A percentile compares a stretch with the other conserved stretches of the same genome.
Conservation (phyloP, 2,113 vertebrate genomes). For the Mola mola region DNA sequence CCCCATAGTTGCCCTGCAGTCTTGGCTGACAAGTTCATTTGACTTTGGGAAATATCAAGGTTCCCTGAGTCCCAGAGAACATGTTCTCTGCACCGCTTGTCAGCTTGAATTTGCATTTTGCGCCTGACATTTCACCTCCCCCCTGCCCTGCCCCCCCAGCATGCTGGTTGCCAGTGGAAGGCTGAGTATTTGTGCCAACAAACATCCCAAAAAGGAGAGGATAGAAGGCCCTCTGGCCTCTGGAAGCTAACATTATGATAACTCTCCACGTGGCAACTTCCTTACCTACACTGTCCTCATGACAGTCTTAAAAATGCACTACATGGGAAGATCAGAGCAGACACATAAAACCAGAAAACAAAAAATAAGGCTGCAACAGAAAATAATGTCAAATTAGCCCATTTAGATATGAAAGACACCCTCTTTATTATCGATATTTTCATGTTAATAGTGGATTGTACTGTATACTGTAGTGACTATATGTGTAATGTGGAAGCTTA, state of each 20-base stretch:
- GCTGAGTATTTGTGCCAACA: constrained; percentile 51
- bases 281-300: constrained; percentile 3
- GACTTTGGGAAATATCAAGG: constrained; percentile 85
- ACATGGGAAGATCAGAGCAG: neutral
- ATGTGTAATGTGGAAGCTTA: no score
- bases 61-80: constrained; percentile 76
- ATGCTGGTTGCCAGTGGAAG: constrained; percentile 44
- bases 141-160: constrained; percentile 6
- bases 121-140: constrained; percentile 73
- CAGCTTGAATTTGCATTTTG: constrained; percentile 77
- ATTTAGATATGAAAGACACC: no score
- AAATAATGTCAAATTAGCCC: no score
- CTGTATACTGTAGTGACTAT: no score
- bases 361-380: neutral
- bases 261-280: constrained; percentile 9
- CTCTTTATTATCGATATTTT: no score
- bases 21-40: constrained; percentile 74
- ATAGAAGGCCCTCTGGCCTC: constrained; percentile 61
- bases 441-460: no score
- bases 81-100: constrained; percentile 80
- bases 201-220: constrained; percentile 49
- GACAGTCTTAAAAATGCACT: neutral
- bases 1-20: constrained; percentile 66
- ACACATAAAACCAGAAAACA: neutral
- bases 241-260: constrained; percentile 29